Evolutionary conservation across 2,113 vertebrate species (phyloP), one percentile per base, ranked within the genome.

Genomic region (Onychorhynchus coronatus): DNA sequence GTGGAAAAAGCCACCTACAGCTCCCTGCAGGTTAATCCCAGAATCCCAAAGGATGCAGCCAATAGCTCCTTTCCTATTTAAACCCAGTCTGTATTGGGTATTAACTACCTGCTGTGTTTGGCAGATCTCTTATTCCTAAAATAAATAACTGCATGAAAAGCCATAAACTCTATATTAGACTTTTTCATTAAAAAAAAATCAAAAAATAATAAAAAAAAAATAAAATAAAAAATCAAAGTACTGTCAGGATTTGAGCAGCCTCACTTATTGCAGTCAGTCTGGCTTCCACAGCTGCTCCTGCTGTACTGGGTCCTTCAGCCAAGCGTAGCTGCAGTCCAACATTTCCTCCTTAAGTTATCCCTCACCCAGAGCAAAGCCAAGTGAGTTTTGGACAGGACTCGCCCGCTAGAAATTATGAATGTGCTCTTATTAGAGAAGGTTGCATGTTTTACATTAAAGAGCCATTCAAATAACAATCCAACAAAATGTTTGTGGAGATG

Each of bases 51-150:
- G 92, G 96, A 90, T 67, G 74, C 23, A 92, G 92, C 84, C 91
- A 85, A 88, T 73, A 95, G 90, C 66, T 86, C 75, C 88, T 96
- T 96, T 91, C 92, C 95, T 83, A 41, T 92, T 95, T 93, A 89
- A 97, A 91, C 74, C 84, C 88, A 83, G 89, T 37, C 93, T 96
- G 97, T 95, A 96, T 88, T 75, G 96, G 96, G 73, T 95, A 96
- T 96, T 97, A 96, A 97, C 93, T 95, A 95, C 92, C 93, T 97
- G 96, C 95, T 96, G 95, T 89, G 95, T 86, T 97, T 97, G 97
- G 96, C 97, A 95, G 82, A 58, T 90, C 85, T 95, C 93, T 96
- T 71, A 85, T 82, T 95, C 93, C 94, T 95, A 97, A 97, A 97
- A 97, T 97, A 97, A 97, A 96, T 85, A 97, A 91, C 88, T 91